Evolutionary conservation across 2,113 vertebrate genomes (phyloP).

Genomic region (Origma solitaria): DNA sequence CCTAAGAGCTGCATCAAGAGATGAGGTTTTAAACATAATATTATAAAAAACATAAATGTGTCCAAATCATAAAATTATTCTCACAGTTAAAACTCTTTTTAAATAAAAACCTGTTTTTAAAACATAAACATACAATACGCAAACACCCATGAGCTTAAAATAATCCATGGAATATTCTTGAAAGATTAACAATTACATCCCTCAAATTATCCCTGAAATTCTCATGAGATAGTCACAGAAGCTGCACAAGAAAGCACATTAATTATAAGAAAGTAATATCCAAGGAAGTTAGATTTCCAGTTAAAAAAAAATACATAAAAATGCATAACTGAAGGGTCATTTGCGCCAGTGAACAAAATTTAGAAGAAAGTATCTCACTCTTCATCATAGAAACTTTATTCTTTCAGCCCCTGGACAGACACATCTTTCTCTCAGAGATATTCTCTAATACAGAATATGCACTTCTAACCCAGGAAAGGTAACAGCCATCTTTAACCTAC

Average conservation of each 20-base stretch:
- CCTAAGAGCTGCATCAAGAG: background rate
- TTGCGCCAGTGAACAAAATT: background rate
- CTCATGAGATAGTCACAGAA: background rate
- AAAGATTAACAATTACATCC: background rate
- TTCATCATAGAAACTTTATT: background rate
- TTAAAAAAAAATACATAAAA: background rate
- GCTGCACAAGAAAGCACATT: background rate
- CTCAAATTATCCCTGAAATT: background rate
- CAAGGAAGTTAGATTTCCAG: background rate
- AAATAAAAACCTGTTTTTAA: background rate
- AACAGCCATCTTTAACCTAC: background rate
- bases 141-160: background rate
- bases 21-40: background rate
- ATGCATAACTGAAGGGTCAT: background rate
- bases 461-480: background rate
- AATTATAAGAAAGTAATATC: background rate
- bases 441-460: background rate
- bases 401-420: background rate
- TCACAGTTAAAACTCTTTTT: background rate
- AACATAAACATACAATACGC: background rate
- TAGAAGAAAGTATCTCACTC: background rate
- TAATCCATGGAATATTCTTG: background rate
- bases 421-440: background rate
- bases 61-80: background rate
- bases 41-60: background rate